A percentile compares a stretch with the other conserved stretches of the same genome.
Conservation (phyloP, 2,113 vertebrate genomes). For the Ophthalmolycus amberensis region DNA sequence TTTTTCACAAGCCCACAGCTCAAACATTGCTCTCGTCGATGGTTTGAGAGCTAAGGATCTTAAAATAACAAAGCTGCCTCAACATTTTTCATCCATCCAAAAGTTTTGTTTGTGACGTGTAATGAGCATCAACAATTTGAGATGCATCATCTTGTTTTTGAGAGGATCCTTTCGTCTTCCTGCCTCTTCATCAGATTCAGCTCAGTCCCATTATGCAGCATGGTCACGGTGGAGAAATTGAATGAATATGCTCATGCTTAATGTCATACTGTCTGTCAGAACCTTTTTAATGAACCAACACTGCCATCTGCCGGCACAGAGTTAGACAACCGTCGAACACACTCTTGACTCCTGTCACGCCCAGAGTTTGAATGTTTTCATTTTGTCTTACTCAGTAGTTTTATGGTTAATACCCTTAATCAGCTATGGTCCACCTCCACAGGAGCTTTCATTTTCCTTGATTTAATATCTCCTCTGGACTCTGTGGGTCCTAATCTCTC, state of each 20-base stretch:
- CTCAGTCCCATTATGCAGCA: background rate
- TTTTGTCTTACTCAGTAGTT: background rate
- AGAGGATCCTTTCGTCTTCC: background rate
- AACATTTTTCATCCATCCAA: background rate
- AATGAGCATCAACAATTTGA: background rate
- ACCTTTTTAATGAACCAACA: background rate
- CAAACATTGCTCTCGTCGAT: background rate
- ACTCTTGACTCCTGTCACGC: background rate
- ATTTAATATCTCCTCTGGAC: background rate
- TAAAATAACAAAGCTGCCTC: background rate
- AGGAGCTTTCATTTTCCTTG: background rate
- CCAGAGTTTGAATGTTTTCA: background rate
- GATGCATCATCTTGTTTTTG: background rate
- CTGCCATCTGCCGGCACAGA: constrained; percentile 48
- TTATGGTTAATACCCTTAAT: background rate
- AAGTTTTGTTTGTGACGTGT: background rate
- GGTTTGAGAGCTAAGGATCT: background rate
- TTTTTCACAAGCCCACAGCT: background rate
- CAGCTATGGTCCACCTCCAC: background rate
- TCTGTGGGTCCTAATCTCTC: background rate
- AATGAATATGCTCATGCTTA: background rate
- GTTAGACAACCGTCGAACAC: background rate
- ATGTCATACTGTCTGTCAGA: too few species aligned
- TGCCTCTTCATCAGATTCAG: background rate
- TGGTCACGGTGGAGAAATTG: background rate